A percentile compares a stretch with the other conserved stretches of the same genome.
Evolutionary conservation across 2,888 invertebrate species (phyloP).

Genomic region (Yponomeuta plumbellus): DNA sequence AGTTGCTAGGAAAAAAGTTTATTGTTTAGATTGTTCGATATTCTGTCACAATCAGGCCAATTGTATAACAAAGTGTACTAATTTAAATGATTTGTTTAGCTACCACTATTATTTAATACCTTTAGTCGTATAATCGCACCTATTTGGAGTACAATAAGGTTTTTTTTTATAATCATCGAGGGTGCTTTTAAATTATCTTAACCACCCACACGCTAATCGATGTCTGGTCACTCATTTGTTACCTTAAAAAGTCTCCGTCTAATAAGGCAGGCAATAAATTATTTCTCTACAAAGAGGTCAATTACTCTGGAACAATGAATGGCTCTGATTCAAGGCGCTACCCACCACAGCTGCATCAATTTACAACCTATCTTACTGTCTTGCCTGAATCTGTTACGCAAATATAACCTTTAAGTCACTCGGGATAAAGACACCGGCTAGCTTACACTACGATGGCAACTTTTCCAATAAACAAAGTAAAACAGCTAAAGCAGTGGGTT

Average conservation of each 20-base stretch:
- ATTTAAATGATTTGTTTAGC: too few species aligned
- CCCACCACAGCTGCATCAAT: slow-evolving; percentile 6
- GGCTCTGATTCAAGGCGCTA: slow-evolving; percentile 6
- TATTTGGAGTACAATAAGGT: too few species aligned
- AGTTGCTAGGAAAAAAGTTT: not conserved
- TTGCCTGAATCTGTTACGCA: not conserved
- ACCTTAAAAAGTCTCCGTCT: not conserved
- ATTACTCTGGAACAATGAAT: slow-evolving; percentile 6
- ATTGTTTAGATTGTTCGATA: too few species aligned
- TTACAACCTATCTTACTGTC: not conserved
- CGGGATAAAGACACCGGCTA: not conserved
- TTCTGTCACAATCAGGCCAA: too few species aligned
- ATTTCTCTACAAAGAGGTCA: not conserved
- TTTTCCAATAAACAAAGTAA: not conserved
- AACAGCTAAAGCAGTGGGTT: not conserved
- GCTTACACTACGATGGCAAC: not conserved
- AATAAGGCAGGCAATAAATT: not conserved
- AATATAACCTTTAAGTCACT: not conserved
- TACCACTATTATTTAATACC: too few species aligned
- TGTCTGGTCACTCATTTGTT: slow-evolving; percentile 1
- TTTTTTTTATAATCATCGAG: too few species aligned
- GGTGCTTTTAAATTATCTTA: not conserved
- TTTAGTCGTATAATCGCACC: too few species aligned
- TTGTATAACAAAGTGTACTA: too few species aligned
- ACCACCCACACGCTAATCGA: not conserved